Evolutionary conservation across 2,113 vertebrate species (phyloP).

Genomic region (Eudyptes chrysolophus): DNA sequence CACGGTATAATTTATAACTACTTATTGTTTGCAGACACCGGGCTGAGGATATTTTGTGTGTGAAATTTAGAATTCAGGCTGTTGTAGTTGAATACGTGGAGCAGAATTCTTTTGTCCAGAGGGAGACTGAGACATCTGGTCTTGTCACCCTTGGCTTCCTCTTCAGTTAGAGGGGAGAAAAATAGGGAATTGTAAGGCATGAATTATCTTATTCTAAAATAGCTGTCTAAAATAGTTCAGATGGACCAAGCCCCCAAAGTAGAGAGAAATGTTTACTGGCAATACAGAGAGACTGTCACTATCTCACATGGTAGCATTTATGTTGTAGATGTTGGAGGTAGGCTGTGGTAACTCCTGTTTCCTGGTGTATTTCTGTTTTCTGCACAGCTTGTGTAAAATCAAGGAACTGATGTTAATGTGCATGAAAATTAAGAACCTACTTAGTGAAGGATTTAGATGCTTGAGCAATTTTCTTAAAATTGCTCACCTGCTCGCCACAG

Average conservation of each 20-base stretch:
- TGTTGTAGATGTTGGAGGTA: not conserved
- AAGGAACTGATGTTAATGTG: not conserved
- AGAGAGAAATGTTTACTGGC: not conserved
- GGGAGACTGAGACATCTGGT: not conserved
- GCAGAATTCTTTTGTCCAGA: not conserved
- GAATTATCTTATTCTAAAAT: not conserved
- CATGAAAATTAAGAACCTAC: not conserved
- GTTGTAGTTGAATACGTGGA: not conserved
- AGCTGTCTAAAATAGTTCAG: not conserved
- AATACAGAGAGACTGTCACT: not conserved
- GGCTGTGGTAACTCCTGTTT: not conserved
- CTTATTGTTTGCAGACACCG: not conserved
- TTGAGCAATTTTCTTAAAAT: not conserved
- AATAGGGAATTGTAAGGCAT: not conserved
- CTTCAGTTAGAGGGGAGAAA: not conserved
- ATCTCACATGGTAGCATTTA: not conserved
- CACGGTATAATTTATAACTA: slow-evolving; percentile 5
- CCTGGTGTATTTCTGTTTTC: not conserved
- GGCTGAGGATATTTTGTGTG: not conserved
- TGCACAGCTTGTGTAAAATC: not conserved
- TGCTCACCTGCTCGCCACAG: not conserved
- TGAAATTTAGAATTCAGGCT: not conserved
- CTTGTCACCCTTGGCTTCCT: not conserved
- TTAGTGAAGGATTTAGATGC: not conserved
- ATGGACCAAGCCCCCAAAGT: not conserved